Evolutionary conservation across 92 coral and sea anemone genomes (phyloP).

Genomic region (Nematostella vectensis): DNA sequence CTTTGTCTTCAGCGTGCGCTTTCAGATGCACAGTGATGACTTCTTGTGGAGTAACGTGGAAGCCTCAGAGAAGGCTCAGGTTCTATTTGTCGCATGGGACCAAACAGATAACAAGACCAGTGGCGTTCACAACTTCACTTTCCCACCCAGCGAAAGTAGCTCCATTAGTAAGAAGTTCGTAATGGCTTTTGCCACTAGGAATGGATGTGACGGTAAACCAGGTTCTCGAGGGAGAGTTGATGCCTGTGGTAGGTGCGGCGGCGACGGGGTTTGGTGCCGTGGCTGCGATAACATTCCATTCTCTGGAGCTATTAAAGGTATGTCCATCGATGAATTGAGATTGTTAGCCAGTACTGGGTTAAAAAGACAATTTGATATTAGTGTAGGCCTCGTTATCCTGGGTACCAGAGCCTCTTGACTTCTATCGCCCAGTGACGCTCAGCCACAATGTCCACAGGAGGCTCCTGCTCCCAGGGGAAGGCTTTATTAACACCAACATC

Average conservation of each 20-base stretch:
- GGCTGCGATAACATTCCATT: constrained; percentile 45
- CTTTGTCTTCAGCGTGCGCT: constrained; percentile 28
- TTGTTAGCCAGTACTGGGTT: no score
- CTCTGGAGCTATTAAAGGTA: constrained; percentile 55
- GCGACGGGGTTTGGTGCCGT: constrained; percentile 42
- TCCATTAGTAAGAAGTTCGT: constrained; percentile 40
- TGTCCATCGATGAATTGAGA: constrained; percentile 3
- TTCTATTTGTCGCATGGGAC: constrained; percentile 58
- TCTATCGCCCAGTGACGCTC: no score
- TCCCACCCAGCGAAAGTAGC: constrained; percentile 26
- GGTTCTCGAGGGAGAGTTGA: constrained; percentile 53
- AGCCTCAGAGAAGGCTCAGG: constrained; percentile 19
- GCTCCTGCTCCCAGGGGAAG: no score
- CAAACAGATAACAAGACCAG: constrained; percentile 33
- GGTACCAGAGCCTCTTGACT: no score
- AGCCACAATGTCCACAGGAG: no score
- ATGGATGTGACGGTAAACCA: constrained; percentile 51
- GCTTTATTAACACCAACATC: no score
- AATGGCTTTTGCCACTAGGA: constrained; percentile 19
- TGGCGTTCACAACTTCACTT: constrained; percentile 32
- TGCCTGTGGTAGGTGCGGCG: constrained; percentile 56
- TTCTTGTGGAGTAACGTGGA: constrained; percentile 51
- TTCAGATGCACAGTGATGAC: constrained; percentile 39
- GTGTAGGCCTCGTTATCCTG: no score
- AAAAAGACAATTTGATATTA: no score